These are phyloP conservation scores for Poeciliopsis gracilis DNA, from an alignment of 2,797 vertebrate species.

Conservation along the genomic window DNA sequence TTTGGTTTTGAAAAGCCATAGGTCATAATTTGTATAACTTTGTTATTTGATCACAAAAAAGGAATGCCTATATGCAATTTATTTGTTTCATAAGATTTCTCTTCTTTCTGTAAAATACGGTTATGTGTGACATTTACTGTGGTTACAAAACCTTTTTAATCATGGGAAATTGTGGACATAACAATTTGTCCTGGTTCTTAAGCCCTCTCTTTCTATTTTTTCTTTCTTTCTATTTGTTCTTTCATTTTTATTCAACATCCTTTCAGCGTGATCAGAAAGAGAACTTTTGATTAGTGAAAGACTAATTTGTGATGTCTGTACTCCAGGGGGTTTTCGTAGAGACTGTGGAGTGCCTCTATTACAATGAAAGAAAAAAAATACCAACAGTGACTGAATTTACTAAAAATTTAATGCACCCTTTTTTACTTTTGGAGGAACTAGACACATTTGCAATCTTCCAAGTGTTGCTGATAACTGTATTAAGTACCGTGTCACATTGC, in stretches of 20 bases:
- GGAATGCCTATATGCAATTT: neutral
- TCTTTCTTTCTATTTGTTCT: neutral
- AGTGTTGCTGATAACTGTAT: neutral
- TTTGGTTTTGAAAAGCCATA: neutral
- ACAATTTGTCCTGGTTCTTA: neutral
- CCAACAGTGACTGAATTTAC: neutral
- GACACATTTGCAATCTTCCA: neutral
- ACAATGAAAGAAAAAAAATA: neutral
- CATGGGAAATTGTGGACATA: neutral
- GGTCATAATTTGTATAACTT: neutral
- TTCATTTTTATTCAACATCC: neutral
- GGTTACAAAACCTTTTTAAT: neutral
- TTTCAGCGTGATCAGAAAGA: slow-evolving; percentile 1
- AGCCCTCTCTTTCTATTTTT: neutral
- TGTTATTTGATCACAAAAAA: neutral
- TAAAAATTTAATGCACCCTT: neutral
- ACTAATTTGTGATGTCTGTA: neutral
- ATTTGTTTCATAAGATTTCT: neutral
- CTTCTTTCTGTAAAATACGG: neutral
- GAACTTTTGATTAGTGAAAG: neutral
- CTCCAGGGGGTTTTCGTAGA: neutral
- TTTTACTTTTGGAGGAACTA: neutral
- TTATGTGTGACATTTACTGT: neutral
- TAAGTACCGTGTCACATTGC: neutral
- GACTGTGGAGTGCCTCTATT: neutral